Evolutionary conservation across 2,797 vertebrate genomes (phyloP), one percentile per base, ranked within the genome.

Genomic region (Orientallactaga sibirica): DNA sequence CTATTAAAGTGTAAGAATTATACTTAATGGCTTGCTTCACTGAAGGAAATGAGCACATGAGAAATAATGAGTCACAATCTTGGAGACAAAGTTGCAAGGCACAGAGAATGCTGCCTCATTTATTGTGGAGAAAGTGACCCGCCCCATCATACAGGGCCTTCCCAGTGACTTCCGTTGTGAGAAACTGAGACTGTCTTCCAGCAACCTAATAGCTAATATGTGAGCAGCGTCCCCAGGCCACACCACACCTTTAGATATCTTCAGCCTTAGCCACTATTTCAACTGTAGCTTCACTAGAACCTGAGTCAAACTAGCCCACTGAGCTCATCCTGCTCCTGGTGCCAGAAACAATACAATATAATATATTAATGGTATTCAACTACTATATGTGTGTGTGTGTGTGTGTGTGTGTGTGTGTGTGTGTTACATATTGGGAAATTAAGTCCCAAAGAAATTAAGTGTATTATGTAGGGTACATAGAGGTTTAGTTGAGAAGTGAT

Each of bases 81-180:
- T 10, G 8, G 18, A 70, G 19, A 48, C 15, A 73, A 41, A 27
- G 3, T 67, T 70, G 1, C 33, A 76, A 62, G 7, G 20, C 43
- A 61, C 10, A 2, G 2, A 52, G 11, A 15, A 33, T 9, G 78
- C 55, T 27, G 4, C 62, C 24, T 79, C 18, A 5, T 33, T 75
- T 14, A 18, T 37, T 82, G 67, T 14, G 20, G 22, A 88, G 4
- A 75, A 67, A 55, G 55, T 24, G 27, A 73, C 7, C 3, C 11
- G 41, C 7, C 22, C 52, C 43, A 1, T 15, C 3, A 0, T 66
- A 20, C 71, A 73, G 12, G 16, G 14, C 2, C 11, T 20, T 3
- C 4, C 6, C 25, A 15, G 41, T 70, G 7, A 9, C 7, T 3
- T 14, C 11, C 0, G 0, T 48, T 0, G 16, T 58, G 19, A 90